Base-by-base conservation (phyloP, 2,797 vertebrate genomes). In the Sardinella longiceps region DNA sequence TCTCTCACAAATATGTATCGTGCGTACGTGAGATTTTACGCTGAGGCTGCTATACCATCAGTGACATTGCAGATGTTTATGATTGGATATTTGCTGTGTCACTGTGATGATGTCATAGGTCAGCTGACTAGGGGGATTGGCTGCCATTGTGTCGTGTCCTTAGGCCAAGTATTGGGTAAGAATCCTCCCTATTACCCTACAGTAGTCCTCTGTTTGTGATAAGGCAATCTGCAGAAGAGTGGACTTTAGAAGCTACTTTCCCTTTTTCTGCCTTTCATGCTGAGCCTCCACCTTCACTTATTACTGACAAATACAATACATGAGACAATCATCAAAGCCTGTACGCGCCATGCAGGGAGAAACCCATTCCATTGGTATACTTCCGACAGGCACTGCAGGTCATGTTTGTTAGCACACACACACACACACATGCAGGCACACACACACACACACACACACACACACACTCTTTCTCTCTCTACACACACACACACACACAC, bases 361-460 rank as follows among this genome's bases (percentile, higher is more conserved):
- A 5, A 0, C 56, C n/a, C 25, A 1, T 50, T 50, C 43, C 43
- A 43, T n/a, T n/a, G n/a, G n/a, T 43, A 43, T 7, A 43, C 43
- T 43, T 43, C 7, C 48, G 15, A 50, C 3, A n/a, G 56, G 23
- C 56, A 60, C 23, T 60, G 25, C 1, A 23, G 23, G 23, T 50
- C 48, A 50, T 43, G 43, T 3, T 7, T 43, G 43, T 7, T 43
- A 0, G 87, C 58, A 43, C 77, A 84, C 48, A 23, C 39, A 82
- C 45, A 86, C 51, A 9, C 43, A 70, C 45, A 43, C 51, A 83
- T 6, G 10, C 23, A 60, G 5, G 25, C 86, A 82, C 58, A 85
- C 81, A 89, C 0, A 87, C 53, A 39, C 70, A 83, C 45, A 20
- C 37, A 82, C 48, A 85, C 56, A 6, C 39, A 70, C 43, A 25